Percentiles rank a stretch among this genome's conserved stretches.
Evolutionary conservation across 2,113 vertebrate genomes (phyloP).

Genomic region (Xenopus tropicalis): DNA sequence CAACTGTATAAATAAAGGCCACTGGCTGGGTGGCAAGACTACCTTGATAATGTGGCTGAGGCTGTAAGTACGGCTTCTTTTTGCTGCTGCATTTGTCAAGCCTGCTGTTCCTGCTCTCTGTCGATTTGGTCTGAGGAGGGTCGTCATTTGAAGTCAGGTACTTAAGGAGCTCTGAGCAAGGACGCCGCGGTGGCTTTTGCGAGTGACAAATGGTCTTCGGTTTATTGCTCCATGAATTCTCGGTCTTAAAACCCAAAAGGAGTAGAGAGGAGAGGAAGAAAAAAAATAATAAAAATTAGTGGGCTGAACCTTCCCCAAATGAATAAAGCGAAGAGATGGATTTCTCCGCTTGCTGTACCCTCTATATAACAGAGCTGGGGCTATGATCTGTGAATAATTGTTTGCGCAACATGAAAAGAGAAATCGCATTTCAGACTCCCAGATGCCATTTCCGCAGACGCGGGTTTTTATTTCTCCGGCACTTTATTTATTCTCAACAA

Average conservation of each 20-base stretch:
- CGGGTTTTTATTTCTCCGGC: slow-evolving; percentile 66
- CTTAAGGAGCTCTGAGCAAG: slow-evolving; percentile 97
- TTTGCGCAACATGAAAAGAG: slow-evolving; percentile 77
- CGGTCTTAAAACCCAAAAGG: slow-evolving; percentile 72
- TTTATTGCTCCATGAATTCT: slow-evolving; percentile 94
- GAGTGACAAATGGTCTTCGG: slow-evolving; percentile 85
- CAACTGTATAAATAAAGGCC: no score
- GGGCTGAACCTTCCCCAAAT: slow-evolving; percentile 81
- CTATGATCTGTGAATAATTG: slow-evolving; percentile 79
- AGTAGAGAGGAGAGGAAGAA: background rate
- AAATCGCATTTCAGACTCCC: slow-evolving; percentile 78
- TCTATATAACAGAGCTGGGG: slow-evolving; percentile 67
- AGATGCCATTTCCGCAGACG: slow-evolving; percentile 73
- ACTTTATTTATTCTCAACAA: slow-evolving; percentile 68
- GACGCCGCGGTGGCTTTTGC: slow-evolving; percentile 91
- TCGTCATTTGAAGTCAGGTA: slow-evolving; percentile 96
- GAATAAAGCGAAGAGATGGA: slow-evolving; percentile 73
- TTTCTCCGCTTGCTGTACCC: slow-evolving; percentile 7
- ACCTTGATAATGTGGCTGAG: slow-evolving; percentile 92
- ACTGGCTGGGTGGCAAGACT: slow-evolving; percentile 51
- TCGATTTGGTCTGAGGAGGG: slow-evolving; percentile 86
- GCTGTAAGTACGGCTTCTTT: slow-evolving; percentile 76
- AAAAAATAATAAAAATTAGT: slow-evolving; percentile 61
- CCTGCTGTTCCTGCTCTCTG: slow-evolving; percentile 86
- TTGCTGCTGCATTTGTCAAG: slow-evolving; percentile 85